Evolutionary conservation across 2,888 invertebrate genomes (phyloP).

Genomic region (Stenolophus ochropezus): DNA sequence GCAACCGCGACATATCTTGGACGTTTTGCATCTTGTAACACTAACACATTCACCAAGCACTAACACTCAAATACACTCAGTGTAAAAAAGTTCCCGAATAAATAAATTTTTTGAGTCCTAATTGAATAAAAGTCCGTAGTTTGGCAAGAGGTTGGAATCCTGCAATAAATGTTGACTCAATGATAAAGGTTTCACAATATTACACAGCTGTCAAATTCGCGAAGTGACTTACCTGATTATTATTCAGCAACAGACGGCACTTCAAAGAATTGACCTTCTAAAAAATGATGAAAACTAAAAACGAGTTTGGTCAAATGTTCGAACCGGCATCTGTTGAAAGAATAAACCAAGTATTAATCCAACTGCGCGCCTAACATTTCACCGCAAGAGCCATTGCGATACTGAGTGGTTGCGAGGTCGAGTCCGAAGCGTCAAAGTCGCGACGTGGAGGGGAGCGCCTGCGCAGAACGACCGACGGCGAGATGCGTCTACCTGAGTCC

Average conservation of each 20-base stretch:
- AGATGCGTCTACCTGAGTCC: slow-evolving; percentile 23
- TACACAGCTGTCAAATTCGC: not conserved
- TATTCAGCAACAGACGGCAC: slow-evolving; percentile 50
- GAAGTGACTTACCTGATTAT: slow-evolving; percentile 42
- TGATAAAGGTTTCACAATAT: slow-evolving; percentile 21
- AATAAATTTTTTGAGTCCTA: slow-evolving; percentile 46
- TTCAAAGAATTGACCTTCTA: slow-evolving; percentile 45
- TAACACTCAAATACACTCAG: slow-evolving; percentile 34
- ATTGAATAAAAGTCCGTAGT: slow-evolving; percentile 33
- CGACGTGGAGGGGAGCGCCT: not conserved
- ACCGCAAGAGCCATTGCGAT: slow-evolving; percentile 55
- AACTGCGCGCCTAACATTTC: slow-evolving; percentile 17
- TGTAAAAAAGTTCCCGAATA: slow-evolving; percentile 5
- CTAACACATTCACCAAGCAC: slow-evolving; percentile 24
- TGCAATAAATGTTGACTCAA: slow-evolving; percentile 25
- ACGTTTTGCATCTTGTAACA: slow-evolving; percentile 68
- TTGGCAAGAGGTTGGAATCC: slow-evolving; percentile 47
- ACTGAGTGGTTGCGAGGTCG: slow-evolving; percentile 23
- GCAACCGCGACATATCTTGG: slow-evolving; percentile 66
- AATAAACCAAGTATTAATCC: slow-evolving; percentile 28
- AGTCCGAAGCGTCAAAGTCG: not conserved
- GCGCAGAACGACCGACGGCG: not conserved
- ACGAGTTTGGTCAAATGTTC: slow-evolving; percentile 28
- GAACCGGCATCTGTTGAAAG: slow-evolving; percentile 45
- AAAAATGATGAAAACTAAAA: slow-evolving; percentile 43